Conservation (phyloP, 2,113 vertebrate species). For the Aphelocoma coerulescens region DNA sequence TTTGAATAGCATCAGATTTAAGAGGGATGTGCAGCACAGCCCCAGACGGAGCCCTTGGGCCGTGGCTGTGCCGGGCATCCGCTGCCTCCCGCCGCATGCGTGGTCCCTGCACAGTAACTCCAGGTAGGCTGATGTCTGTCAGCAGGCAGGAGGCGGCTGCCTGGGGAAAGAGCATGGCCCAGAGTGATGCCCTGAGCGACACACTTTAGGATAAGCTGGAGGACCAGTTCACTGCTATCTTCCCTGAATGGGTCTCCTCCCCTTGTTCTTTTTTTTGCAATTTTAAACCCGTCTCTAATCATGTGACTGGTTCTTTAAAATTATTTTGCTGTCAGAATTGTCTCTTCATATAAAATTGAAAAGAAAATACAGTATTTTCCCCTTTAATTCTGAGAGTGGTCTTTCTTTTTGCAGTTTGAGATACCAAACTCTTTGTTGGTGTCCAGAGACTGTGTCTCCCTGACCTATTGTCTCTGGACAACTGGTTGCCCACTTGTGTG, state of each 20-base stretch:
- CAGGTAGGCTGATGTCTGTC: background rate
- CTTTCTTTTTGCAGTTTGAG: background rate
- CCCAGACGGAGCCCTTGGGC: background rate
- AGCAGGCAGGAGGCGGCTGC: background rate
- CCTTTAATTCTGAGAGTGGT: background rate
- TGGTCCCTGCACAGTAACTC: accelerated
- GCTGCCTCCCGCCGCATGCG: accelerated
- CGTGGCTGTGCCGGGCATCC: accelerated
- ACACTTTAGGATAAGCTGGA: background rate
- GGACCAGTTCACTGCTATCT: background rate
- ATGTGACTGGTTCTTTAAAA: background rate
- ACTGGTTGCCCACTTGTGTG: background rate
- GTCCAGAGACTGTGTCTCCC: background rate
- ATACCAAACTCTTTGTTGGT: accelerated
- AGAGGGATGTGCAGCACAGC: background rate
- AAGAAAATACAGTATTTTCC: slow-evolving; percentile 41
- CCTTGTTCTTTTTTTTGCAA: slow-evolving; percentile 30
- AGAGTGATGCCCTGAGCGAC: background rate
- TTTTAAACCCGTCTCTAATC: slow-evolving; percentile 43
- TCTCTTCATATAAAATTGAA: slow-evolving; percentile 20
- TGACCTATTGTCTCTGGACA: accelerated
- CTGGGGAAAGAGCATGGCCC: background rate
- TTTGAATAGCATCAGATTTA: background rate
- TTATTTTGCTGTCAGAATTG: slow-evolving; percentile 29
- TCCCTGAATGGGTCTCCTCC: background rate